These are phyloP conservation scores for Tolmerus cingulatus DNA, from an alignment of 2,888 invertebrate species.

Conservation along the genomic window DNA sequence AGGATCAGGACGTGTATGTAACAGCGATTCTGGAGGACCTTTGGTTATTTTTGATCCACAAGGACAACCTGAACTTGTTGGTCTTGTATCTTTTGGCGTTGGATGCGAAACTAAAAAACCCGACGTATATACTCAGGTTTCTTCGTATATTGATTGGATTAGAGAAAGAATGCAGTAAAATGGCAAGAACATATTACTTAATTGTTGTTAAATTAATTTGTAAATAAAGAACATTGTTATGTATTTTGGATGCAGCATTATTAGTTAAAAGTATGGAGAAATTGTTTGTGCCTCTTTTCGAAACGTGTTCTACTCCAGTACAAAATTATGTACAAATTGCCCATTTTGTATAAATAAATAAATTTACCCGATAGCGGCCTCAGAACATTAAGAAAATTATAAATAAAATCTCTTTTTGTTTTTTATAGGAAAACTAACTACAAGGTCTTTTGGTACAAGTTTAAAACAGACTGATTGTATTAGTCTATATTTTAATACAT, in stretches of 20 bases:
- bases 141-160: slow-evolving; percentile 22
- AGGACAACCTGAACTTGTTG: neutral
- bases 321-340: too few relatives aligned
- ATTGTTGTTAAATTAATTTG: neutral
- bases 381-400: too few relatives aligned
- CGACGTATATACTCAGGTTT: slow-evolving; percentile 6
- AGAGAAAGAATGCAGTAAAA: neutral
- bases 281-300: too few relatives aligned
- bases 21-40: slow-evolving; percentile 50
- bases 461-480: too few relatives aligned
- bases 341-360: too few relatives aligned
- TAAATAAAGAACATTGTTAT: neutral
- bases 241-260: neutral
- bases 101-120: neutral
- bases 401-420: too few relatives aligned
- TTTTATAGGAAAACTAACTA: too few relatives aligned
- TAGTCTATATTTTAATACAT: too few relatives aligned
- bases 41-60: neutral
- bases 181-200: neutral
- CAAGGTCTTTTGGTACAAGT: too few relatives aligned
- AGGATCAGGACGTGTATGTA: slow-evolving; percentile 45
- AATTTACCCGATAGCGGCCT: too few relatives aligned
- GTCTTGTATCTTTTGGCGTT: slow-evolving; percentile 13
- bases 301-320: too few relatives aligned
- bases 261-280: neutral